Percentiles rank a stretch among this genome's conserved stretches.
phyloP scores from a whole-genome alignment of 2,797 vertebrate genomes.

The Pempheris klunzingeri region DNA sequence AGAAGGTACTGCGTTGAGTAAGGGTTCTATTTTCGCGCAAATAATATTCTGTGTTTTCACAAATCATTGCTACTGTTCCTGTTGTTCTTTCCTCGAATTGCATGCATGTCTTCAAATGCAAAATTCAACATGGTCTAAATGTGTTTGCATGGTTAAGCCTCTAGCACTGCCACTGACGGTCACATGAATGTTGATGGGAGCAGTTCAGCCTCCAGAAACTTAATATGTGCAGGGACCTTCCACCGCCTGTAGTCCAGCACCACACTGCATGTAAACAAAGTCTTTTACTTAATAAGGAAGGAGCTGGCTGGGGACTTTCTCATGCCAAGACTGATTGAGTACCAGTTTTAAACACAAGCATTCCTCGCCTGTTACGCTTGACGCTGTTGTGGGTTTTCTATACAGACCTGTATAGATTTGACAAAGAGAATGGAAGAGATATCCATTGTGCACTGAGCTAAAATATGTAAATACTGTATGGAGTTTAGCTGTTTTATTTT shows the following conservation, averaged over 20 bases:
- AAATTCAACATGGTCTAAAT: constrained; percentile 35
- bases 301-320: constrained; percentile 43
- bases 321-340: constrained; percentile 42
- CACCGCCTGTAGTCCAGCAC: constrained; percentile 45
- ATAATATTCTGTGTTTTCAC: constrained; percentile 31
- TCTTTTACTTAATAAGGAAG: constrained; percentile 66
- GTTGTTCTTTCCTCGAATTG: constrained; percentile 29
- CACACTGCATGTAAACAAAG: constrained; percentile 67
- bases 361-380: constrained; percentile 37
- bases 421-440: constrained; percentile 39
- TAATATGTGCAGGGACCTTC: constrained; percentile 44
- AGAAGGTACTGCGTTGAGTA: constrained; percentile 2
- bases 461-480: constrained; percentile 62
- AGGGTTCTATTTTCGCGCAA: constrained; percentile 21
- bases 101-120: constrained; percentile 41
- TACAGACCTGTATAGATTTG: constrained; percentile 44
- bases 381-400: constrained; percentile 30
- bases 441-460: constrained; percentile 67
- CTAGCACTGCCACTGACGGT: constrained; percentile 55
- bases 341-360: constrained; percentile 47
- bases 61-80: constrained; percentile 7
- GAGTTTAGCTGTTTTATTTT: constrained; percentile 66
- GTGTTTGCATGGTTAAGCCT: constrained; percentile 37
- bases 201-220: constrained; percentile 44
- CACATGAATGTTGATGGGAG: constrained; percentile 64